Conservation (phyloP, 2,888 invertebrate genomes). For the Caenorhabditis becei region DNA sequence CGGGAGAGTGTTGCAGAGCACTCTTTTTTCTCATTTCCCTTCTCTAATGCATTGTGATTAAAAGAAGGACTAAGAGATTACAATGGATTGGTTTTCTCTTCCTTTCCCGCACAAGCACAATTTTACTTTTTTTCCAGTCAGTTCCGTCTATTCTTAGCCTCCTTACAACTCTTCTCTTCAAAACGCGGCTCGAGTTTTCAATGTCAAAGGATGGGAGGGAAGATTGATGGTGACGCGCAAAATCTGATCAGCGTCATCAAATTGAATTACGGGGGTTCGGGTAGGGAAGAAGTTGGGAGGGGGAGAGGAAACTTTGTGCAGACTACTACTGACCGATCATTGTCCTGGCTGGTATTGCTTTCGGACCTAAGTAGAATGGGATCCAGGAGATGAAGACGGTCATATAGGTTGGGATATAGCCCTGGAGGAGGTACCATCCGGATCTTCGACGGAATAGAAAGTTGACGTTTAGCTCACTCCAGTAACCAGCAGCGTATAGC, state of each 20-base stretch:
- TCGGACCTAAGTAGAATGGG: constrained; percentile 80
- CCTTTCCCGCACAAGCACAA: neutral
- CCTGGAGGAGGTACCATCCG: constrained; percentile 82
- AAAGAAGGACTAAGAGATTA: neutral
- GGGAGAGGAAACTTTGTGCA: neutral
- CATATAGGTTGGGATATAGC: constrained; percentile 81
- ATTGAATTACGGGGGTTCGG: constrained; percentile 51
- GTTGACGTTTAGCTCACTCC: constrained; percentile 81
- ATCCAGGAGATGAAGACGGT: constrained; percentile 82
- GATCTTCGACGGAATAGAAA: constrained; percentile 80
- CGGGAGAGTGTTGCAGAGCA: neutral
- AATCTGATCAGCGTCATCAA: constrained; percentile 64
- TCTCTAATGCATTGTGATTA: constrained; percentile 6
- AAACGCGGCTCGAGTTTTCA: constrained; percentile 18
- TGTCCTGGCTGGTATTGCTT: constrained; percentile 80
- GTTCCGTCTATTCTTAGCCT: neutral
- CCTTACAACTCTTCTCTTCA: constrained; percentile 8
- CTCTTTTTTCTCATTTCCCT: neutral
- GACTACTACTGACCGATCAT: constrained; percentile 75
- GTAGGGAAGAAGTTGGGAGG: neutral
- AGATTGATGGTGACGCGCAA: constrained; percentile 46
- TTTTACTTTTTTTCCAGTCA: constrained; percentile 9
- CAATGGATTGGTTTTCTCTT: neutral
- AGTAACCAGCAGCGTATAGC: constrained; percentile 80
- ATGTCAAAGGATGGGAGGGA: constrained; percentile 40